Evolutionary conservation across 2,888 invertebrate genomes (phyloP).

Genomic region (Agriopis marginaria): DNA sequence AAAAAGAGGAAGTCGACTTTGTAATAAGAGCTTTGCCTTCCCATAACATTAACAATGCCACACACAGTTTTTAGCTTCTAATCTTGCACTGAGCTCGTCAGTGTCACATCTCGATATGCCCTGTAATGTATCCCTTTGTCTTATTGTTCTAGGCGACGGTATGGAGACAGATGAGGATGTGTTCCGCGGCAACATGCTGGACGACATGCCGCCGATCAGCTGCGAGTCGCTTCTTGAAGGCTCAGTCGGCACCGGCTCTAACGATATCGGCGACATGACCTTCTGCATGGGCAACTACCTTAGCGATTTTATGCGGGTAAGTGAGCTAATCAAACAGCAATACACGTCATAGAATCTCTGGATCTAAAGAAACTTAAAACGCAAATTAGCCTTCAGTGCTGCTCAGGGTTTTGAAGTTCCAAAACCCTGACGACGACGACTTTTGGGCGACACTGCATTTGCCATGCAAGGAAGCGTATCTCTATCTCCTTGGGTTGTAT

Average conservation of each 20-base stretch:
- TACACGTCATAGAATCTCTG: background rate
- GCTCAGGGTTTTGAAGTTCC: no score
- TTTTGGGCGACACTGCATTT: background rate
- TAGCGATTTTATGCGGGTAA: conserved; percentile 93
- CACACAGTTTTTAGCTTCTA: no score
- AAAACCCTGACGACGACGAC: no score
- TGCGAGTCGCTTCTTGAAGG: conserved; percentile 70
- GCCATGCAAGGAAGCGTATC: no score
- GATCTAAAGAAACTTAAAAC: no score
- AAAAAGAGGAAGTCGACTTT: background rate
- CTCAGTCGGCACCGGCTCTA: conserved; percentile 71
- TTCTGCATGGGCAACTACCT: conserved; percentile 94
- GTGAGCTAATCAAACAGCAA: conserved; percentile 19
- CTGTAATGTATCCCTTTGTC: background rate
- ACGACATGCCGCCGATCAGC: conserved; percentile 75
- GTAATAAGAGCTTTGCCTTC: background rate
- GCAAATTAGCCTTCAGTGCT: no score
- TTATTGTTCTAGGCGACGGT: conserved; percentile 46
- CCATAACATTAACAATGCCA: no score
- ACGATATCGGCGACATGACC: conserved; percentile 92
- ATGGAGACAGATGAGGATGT: conserved; percentile 78
- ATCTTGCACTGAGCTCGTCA: no score
- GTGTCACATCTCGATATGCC: background rate
- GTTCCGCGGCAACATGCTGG: conserved; percentile 66
- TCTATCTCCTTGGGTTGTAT: no score